These are phyloP conservation scores for Tapirus terrestris DNA, from an alignment of 2,113 vertebrate genomes.

Conservation along the genomic window DNA sequence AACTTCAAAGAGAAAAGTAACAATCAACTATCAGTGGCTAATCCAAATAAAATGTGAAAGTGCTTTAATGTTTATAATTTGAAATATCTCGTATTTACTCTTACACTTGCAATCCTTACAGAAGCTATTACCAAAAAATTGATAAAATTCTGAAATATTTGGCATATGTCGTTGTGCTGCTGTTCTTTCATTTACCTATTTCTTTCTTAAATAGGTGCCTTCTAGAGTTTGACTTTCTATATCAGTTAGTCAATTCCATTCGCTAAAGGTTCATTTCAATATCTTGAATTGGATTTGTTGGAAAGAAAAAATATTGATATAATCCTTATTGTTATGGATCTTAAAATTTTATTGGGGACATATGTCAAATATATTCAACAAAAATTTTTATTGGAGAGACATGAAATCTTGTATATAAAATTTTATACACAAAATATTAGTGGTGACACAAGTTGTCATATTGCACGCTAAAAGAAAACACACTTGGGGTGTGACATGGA, in stretches of 20 bases:
- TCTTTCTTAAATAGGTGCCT: not conserved
- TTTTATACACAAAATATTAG: not conserved
- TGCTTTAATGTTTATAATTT: conserved; percentile 39
- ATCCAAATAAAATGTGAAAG: not conserved
- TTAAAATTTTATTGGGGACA: not conserved
- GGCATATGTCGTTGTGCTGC: not conserved
- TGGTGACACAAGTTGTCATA: not conserved
- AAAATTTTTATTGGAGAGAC: not conserved
- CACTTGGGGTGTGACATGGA: not conserved
- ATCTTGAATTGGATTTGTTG: not conserved
- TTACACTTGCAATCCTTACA: not conserved
- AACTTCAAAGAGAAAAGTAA: not conserved
- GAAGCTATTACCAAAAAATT: not conserved
- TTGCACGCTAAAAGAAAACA: not conserved
- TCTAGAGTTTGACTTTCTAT: not conserved
- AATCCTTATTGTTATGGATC: not conserved
- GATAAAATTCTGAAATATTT: not conserved
- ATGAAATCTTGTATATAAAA: not conserved
- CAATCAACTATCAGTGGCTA: not conserved
- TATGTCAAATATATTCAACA: no score
- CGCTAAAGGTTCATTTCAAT: not conserved
- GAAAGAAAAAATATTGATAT: not conserved
- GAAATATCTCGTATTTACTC: not conserved
- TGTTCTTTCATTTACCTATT: not conserved
- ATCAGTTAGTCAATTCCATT: not conserved